Conservation (phyloP, 2,888 invertebrate species). For the Notodonta dromedarius region DNA sequence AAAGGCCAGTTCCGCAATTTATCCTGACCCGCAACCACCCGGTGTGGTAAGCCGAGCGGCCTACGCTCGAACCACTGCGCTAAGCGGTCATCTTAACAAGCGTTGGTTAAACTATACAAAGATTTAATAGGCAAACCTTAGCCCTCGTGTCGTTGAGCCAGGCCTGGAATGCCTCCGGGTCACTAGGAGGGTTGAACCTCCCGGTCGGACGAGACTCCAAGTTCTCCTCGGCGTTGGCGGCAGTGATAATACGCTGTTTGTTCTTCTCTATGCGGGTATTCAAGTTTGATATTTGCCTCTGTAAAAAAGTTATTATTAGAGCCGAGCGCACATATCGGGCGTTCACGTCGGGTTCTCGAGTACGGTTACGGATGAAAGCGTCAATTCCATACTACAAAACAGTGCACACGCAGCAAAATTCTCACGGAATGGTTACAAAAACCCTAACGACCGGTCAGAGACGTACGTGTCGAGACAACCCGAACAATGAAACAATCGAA, state of each 20-base stretch:
- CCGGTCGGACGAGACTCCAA: conserved; percentile 60
- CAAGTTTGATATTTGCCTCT: conserved; percentile 86
- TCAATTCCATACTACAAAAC: too few relatives aligned
- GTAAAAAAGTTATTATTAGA: conserved; percentile 14
- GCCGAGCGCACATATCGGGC: too few relatives aligned
- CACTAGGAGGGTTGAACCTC: conserved; percentile 71
- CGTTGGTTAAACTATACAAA: background rate
- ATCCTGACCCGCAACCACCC: too few relatives aligned
- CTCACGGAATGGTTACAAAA: too few relatives aligned
- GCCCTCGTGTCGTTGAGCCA: conserved; percentile 84
- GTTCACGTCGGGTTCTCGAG: too few relatives aligned
- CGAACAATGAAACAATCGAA: too few relatives aligned
- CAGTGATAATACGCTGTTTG: conserved; percentile 89
- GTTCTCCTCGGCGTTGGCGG: conserved; percentile 86
- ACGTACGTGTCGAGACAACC: too few relatives aligned
- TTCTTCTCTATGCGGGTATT: conserved; percentile 90
- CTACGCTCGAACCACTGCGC: background rate
- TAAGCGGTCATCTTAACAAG: background rate
- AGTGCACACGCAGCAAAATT: too few relatives aligned
- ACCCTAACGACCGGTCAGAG: too few relatives aligned
- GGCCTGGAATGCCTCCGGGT: conserved; percentile 77
- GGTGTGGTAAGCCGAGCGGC: too few relatives aligned
- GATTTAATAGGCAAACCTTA: conserved; percentile 76
- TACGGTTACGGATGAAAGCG: too few relatives aligned
- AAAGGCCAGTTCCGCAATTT: too few relatives aligned